These are phyloP conservation scores for Trididemnum clinides DNA, from an alignment of 23 tunicate species.

Conservation along the genomic window DNA sequence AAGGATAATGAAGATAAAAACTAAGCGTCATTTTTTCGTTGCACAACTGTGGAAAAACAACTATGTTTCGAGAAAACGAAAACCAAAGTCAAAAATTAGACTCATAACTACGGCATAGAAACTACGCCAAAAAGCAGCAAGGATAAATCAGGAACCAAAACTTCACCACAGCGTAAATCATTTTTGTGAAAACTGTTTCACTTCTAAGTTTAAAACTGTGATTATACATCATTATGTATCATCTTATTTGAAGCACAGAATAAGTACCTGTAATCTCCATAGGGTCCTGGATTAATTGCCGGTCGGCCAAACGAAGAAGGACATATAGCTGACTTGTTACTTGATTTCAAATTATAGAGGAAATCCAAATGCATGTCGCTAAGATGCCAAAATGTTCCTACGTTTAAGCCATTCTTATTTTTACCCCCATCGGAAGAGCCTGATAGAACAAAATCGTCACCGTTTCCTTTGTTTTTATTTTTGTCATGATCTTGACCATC, in stretches of 20 bases:
- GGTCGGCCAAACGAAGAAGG: slow-evolving; percentile 60
- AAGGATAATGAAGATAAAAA: no score
- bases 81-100: not conserved
- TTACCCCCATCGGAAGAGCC: not conserved
- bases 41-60: no score
- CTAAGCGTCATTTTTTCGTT: no score
- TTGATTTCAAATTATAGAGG: slow-evolving; percentile 26
- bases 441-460: not conserved
- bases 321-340: slow-evolving; percentile 14
- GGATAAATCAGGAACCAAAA: no score
- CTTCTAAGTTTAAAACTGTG: no score
- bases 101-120: not conserved
- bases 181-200: no score
- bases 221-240: no score
- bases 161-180: no score
- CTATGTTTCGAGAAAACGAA: not conserved
- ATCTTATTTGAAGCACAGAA: no score
- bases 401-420: not conserved
- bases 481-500: not conserved
- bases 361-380: slow-evolving; percentile 70
- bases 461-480: not conserved
- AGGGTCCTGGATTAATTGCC: slow-evolving; percentile 44
- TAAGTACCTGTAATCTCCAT: slow-evolving; percentile 57
- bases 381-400: slow-evolving; percentile 69
- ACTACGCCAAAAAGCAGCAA: not conserved